Evolutionary conservation across 2,113 vertebrate species (phyloP), one percentile per base, ranked within the genome.

Genomic region (Sclerurus mexicanus): DNA sequence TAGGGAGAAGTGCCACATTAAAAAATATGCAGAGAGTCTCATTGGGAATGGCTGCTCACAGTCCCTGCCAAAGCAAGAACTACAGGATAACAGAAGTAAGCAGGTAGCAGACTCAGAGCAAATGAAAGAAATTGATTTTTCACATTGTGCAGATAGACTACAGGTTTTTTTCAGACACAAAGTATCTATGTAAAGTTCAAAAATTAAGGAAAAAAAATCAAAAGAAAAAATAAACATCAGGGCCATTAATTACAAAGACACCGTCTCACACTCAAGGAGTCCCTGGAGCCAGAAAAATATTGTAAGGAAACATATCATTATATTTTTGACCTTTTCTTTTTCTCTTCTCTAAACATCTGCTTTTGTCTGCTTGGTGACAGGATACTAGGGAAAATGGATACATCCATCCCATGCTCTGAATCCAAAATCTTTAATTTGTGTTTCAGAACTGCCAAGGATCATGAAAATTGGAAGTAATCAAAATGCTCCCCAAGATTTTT

Each of bases 241-340:
- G 5, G 7, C 13, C 77, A 10, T 84, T 93, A 75, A 67, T 89
- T 90, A 75, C 52, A 75, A 71, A 76, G 20, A 47, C 17, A 8
- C 7, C 4, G 21, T 25, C 44, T 89, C 3, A 3, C 25, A 6
- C 9, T 90, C 42, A 86, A 52, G 19, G 16, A 59, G 56, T 44
- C 27, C 4, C 28, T 30, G 33, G 22, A 81, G 35, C 19, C 1
- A 0, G 27, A 81, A 89, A 81, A 92, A 46, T 63, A 44, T 71
- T 90, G 20, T n/a, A 69, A 25, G 33, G 13, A 86, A 90, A 40
- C 24, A 52, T 56, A 52, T 56, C 9, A 47, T 87, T 80, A 37
- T 58, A 39, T 80, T 89, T 86, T 67, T 96, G 39, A 95, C 72
- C 59, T 89, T 93, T 94, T 76, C 50, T 86, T 88, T 89, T 91